phyloP scores from a whole-genome alignment of 2,797 vertebrate genomes.

The Ciconia nigra region DNA sequence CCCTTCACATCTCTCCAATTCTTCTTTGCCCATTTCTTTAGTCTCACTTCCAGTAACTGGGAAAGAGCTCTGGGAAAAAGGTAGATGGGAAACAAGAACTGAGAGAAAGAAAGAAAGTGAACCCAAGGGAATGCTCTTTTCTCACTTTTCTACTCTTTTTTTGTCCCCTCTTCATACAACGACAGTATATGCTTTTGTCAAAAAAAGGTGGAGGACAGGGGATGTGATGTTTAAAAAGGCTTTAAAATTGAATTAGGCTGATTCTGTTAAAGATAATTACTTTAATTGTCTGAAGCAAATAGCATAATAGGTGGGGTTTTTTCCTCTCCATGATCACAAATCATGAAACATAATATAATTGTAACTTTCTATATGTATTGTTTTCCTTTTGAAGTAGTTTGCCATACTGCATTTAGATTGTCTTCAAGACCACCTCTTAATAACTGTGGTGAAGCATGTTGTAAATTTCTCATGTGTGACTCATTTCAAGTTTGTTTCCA shows the following conservation, averaged over 20 bases:
- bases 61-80: background rate
- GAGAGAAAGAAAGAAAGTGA: background rate
- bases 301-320: background rate
- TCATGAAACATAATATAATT: background rate
- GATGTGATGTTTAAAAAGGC: background rate
- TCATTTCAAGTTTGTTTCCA: background rate
- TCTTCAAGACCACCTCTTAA: background rate
- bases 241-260: background rate
- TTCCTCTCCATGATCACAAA: background rate
- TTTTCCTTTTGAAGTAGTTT: background rate
- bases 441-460: background rate
- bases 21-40: background rate
- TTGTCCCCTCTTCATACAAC: background rate
- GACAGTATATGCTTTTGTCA: background rate
- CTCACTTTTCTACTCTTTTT: background rate
- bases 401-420: background rate
- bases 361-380: background rate
- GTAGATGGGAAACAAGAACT: background rate
- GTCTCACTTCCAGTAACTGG: background rate
- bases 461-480: constrained; percentile 8
- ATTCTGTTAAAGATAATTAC: background rate
- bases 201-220: background rate
- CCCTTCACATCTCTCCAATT: background rate
- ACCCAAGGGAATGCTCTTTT: background rate
- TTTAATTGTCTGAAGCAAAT: background rate